A percentile compares a stretch with the other conserved stretches of the same genome.
These are phyloP conservation scores for Cassiopea xamachana DNA, from an alignment of 30 jellyfish, hydroid and myxozoan species.

Conservation along the genomic window DNA sequence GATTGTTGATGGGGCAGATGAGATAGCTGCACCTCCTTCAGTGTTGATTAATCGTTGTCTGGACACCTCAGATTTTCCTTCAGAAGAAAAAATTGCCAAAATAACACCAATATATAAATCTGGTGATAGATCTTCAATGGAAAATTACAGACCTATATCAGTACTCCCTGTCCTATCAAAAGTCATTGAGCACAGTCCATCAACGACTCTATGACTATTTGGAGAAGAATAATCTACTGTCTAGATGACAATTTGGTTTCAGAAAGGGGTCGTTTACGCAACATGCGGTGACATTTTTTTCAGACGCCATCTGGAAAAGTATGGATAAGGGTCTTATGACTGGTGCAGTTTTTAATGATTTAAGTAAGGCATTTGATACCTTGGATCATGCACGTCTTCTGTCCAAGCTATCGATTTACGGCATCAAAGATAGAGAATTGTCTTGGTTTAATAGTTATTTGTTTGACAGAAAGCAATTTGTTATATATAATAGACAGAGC, in stretches of 20 bases:
- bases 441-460: too few species aligned
- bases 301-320: constrained; percentile 51
- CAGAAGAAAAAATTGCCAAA: constrained; percentile 38
- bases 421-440: too few species aligned
- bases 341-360: constrained; percentile 67
- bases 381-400: not conserved
- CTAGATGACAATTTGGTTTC: constrained; percentile 31
- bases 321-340: constrained; percentile 73
- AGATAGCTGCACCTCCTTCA: constrained; percentile 48
- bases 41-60: constrained; percentile 31
- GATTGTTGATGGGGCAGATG: constrained; percentile 63
- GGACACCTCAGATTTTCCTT: constrained; percentile 18
- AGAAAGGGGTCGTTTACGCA: constrained; percentile 41
- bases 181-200: constrained; percentile 44
- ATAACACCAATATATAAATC: constrained; percentile 23
- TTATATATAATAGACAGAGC: too few species aligned
- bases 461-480: too few species aligned
- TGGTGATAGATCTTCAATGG: constrained; percentile 50
- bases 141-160: constrained; percentile 40
- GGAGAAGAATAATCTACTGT: constrained; percentile 6
- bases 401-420: too few species aligned
- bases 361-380: constrained; percentile 66
- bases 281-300: constrained; percentile 26
- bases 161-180: constrained; percentile 42
- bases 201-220: constrained; percentile 38